These are phyloP conservation scores for Ochropleura plecta DNA, from an alignment of 2,888 invertebrate genomes.

Conservation along the genomic window DNA sequence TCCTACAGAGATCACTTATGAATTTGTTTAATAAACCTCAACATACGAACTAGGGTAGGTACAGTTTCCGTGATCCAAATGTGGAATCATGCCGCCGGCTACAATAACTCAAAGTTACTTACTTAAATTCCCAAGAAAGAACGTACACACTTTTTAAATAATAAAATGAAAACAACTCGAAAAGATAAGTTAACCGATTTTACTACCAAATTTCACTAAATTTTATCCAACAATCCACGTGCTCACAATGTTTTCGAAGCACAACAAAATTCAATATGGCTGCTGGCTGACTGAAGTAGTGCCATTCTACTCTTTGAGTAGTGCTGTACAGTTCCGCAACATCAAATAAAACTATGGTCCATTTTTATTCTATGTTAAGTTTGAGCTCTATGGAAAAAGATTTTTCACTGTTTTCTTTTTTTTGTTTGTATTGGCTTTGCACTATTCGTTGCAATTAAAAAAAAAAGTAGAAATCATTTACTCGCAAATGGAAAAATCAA, in stretches of 20 bases:
- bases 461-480: too few relatives aligned
- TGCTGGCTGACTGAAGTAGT: constrained; percentile 73
- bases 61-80: constrained; percentile 77
- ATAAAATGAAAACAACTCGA: constrained; percentile 74
- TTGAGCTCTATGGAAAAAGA: constrained; percentile 25
- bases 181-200: constrained; percentile 76
- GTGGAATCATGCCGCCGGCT: constrained; percentile 82
- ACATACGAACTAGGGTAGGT: constrained; percentile 50
- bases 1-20: constrained; percentile 8
- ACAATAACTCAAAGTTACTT: constrained; percentile 76
- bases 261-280: constrained; percentile 93
- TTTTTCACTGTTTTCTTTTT: too few relatives aligned
- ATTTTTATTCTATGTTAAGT: constrained; percentile 3
- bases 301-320: background rate
- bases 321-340: constrained; percentile 77
- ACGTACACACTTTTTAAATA: constrained; percentile 74
- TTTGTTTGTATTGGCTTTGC: too few relatives aligned
- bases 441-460: too few relatives aligned
- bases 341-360: constrained; percentile 60
- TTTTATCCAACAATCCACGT: constrained; percentile 91
- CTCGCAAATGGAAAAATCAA: too few relatives aligned
- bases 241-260: constrained; percentile 93
- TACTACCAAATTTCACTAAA: constrained; percentile 87
- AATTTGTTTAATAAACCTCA: constrained; percentile 30
- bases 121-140: constrained; percentile 80